phyloP scores from a whole-genome alignment of 2,797 vertebrate genomes.

The Toxotes lorentzi region DNA sequence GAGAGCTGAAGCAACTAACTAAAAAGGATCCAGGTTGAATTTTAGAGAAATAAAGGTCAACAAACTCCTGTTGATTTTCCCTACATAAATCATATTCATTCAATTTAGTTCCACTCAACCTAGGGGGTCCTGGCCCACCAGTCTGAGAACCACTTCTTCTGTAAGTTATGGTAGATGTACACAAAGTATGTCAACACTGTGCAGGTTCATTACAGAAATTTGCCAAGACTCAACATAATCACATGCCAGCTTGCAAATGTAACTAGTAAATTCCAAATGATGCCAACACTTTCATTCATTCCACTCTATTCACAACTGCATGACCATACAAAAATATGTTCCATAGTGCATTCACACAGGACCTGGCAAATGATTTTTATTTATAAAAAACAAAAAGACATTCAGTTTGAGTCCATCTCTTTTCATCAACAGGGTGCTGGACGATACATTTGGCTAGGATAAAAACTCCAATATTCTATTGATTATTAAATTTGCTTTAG shows the following conservation, averaged over 20 bases:
- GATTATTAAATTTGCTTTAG: constrained; percentile 5
- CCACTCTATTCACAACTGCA: constrained; percentile 37
- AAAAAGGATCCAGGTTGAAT: too few relatives aligned
- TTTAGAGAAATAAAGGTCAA: too few relatives aligned
- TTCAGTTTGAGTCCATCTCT: constrained; percentile 61
- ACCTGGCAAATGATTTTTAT: constrained; percentile 18
- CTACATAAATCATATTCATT: too few relatives aligned
- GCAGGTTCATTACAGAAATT: constrained; percentile 47
- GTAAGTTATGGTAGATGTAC: constrained; percentile 29
- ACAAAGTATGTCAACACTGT: constrained; percentile 58
- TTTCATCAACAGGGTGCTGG: constrained; percentile 30
- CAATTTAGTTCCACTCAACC: too few relatives aligned
- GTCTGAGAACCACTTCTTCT: neutral
- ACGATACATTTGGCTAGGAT: constrained; percentile 21
- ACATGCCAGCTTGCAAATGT: constrained; percentile 50
- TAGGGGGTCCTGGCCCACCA: too few relatives aligned
- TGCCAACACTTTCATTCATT: constrained; percentile 32
- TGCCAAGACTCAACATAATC: constrained; percentile 33
- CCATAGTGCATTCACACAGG: constrained; percentile 42
- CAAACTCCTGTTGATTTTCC: too few relatives aligned
- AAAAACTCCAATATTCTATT: constrained; percentile 18
- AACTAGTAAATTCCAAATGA: constrained; percentile 25
- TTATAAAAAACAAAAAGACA: constrained; percentile 53
- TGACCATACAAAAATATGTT: constrained; percentile 41
- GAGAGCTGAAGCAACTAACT: too few relatives aligned